These are phyloP conservation scores for Enteromius argenteus DNA, from an alignment of 2,797 vertebrate genomes.

Conservation along the genomic window DNA sequence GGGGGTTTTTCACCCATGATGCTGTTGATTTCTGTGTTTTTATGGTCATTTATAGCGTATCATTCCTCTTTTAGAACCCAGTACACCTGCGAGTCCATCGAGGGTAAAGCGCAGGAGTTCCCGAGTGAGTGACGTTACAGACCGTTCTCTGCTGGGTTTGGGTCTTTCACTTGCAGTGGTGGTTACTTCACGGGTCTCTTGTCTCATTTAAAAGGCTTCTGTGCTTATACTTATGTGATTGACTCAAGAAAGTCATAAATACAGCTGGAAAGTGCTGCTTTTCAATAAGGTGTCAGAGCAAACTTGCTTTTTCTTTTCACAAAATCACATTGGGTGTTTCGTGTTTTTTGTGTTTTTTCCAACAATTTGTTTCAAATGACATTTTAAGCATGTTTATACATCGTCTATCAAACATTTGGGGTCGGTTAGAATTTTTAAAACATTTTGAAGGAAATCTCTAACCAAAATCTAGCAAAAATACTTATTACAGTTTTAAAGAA, in stretches of 20 bases:
- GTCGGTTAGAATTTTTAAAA: not conserved
- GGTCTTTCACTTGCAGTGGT: conserved; percentile 18
- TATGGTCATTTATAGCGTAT: conserved; percentile 30
- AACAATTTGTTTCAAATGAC: not conserved
- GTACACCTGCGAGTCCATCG: conserved; percentile 66
- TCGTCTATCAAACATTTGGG: not conserved
- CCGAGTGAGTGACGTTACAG: conserved; percentile 77
- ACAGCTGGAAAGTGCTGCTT: not conserved
- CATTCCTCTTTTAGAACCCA: conserved; percentile 78
- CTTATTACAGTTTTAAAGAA: not conserved
- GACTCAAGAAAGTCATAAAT: not conserved
- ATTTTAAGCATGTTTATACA: not conserved
- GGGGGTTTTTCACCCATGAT: not conserved
- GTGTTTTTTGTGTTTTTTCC: not conserved
- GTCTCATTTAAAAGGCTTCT: conserved; percentile 9
- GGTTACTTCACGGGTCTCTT: conserved; percentile 16
- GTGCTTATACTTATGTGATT: not conserved
- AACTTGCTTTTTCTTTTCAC: not conserved
- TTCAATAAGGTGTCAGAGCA: not conserved
- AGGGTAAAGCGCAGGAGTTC: conserved; percentile 75
- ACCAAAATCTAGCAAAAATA: not conserved
- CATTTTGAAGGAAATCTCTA: not conserved
- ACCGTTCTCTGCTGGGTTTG: conserved; percentile 39
- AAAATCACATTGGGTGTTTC: not conserved
- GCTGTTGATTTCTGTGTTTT: not conserved